A percentile compares a stretch with the other conserved stretches of the same genome.
Conservation (phyloP, 2,888 invertebrate species). For the Autographa gamma region DNA sequence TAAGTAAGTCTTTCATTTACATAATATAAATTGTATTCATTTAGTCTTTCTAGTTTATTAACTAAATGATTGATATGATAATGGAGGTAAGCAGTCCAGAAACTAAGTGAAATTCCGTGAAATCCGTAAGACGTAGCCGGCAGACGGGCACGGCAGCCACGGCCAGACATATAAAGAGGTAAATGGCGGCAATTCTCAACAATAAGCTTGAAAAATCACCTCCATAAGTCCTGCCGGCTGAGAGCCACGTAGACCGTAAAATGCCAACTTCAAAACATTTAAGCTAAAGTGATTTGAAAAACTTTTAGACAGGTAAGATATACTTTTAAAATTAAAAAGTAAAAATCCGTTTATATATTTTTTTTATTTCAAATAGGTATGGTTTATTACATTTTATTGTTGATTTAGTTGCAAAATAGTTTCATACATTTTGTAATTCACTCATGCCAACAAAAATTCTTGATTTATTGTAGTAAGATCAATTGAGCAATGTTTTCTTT, state of each 20-base stretch:
- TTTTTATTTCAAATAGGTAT: too few relatives aligned
- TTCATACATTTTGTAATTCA: too few relatives aligned
- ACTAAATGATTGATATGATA: not conserved
- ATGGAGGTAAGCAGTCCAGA: constrained; percentile 31
- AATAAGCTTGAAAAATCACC: constrained; percentile 77
- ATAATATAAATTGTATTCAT: not conserved
- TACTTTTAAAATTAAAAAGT: not conserved
- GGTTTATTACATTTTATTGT: too few relatives aligned
- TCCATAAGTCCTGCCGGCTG: constrained; percentile 68
- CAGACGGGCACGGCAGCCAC: constrained; percentile 19
- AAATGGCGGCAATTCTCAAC: constrained; percentile 75
- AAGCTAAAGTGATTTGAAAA: constrained; percentile 32
- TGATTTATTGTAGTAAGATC: not conserved
- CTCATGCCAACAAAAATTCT: not conserved
- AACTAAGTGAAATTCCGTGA: constrained; percentile 44
- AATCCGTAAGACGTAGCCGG: constrained; percentile 31
- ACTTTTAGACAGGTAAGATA: not conserved
- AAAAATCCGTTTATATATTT: too few relatives aligned
- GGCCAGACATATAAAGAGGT: constrained; percentile 66
- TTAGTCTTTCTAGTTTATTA: not conserved
- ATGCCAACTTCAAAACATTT: constrained; percentile 33
- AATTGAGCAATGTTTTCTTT: not conserved
- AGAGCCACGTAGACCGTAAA: constrained; percentile 24
- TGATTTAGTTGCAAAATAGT: too few relatives aligned
- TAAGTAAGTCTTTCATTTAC: too few relatives aligned